Evolutionary conservation across 2,113 vertebrate species (phyloP).

Genomic region (Micronycteris hirsuta): DNA sequence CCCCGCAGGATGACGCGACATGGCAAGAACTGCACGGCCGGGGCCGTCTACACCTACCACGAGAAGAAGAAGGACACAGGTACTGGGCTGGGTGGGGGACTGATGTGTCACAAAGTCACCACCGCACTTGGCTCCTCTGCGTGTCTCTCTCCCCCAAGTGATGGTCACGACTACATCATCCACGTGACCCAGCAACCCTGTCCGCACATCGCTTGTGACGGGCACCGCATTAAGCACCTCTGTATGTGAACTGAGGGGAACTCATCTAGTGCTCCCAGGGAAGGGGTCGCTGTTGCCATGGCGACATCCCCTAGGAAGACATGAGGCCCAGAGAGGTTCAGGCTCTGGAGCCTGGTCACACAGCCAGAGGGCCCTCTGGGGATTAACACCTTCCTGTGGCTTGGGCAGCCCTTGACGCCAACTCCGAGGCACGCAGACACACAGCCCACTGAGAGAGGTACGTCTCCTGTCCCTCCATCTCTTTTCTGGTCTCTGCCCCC

Average conservation of each 20-base stretch:
- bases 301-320: background rate
- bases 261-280: background rate
- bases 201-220: background rate
- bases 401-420: too few relatives aligned
- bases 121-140: rapidly evolving
- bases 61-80: conserved; percentile 95
- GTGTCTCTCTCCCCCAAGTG: background rate
- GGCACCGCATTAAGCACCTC: background rate
- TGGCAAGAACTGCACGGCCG: conserved; percentile 93
- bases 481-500: background rate
- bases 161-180: background rate
- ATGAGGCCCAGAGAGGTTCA: background rate
- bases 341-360: rapidly evolving
- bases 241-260: background rate
- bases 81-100: conserved; percentile 19
- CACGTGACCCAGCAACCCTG: rapidly evolving
- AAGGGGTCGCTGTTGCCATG: background rate
- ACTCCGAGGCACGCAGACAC: background rate
- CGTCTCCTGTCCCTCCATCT: background rate
- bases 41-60: conserved; percentile 94
- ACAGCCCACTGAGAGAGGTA: background rate
- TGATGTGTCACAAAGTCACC: rapidly evolving
- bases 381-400: background rate
- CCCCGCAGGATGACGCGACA: conserved; percentile 88
- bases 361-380: background rate